A percentile compares a stretch with the other conserved stretches of the same genome.
These are phyloP conservation scores for Notechis scutatus DNA, from an alignment of 2,113 vertebrate genomes.

Conservation along the genomic window DNA sequence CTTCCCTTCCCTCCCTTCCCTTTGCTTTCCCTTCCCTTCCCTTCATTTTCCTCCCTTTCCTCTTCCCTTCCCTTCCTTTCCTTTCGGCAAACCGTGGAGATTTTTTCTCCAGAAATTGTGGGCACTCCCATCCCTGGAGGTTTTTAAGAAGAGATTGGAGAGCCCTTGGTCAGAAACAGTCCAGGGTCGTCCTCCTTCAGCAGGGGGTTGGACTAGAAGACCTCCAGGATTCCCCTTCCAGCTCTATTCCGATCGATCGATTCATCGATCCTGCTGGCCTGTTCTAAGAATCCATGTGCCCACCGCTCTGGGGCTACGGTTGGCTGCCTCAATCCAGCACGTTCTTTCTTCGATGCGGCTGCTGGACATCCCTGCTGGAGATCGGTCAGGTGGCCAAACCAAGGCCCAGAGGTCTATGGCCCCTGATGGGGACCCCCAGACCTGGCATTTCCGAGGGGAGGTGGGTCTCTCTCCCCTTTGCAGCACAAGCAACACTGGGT, in stretches of 20 bases:
- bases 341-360: not conserved
- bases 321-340: not conserved
- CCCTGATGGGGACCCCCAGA: not conserved
- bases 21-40: fast-evolving
- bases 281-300: not conserved
- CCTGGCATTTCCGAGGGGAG: not conserved
- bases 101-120: too few relatives aligned
- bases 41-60: fast-evolving
- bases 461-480: not conserved
- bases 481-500: not conserved
- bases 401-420: too few relatives aligned
- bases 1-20: too few relatives aligned
- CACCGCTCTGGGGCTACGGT: fast-evolving
- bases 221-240: too few relatives aligned
- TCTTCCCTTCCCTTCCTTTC: too few relatives aligned
- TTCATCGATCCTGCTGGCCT: not conserved
- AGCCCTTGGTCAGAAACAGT: too few relatives aligned
- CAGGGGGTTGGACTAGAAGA: too few relatives aligned
- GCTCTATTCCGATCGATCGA: too few relatives aligned
- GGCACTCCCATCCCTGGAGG: too few relatives aligned
- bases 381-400: not conserved
- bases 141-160: too few relatives aligned
- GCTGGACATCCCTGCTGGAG: not conserved
- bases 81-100: too few relatives aligned
- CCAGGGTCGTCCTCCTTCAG: too few relatives aligned